phyloP scores from a whole-genome alignment of 2,797 vertebrate species.

The Danio jaintianensis region DNA sequence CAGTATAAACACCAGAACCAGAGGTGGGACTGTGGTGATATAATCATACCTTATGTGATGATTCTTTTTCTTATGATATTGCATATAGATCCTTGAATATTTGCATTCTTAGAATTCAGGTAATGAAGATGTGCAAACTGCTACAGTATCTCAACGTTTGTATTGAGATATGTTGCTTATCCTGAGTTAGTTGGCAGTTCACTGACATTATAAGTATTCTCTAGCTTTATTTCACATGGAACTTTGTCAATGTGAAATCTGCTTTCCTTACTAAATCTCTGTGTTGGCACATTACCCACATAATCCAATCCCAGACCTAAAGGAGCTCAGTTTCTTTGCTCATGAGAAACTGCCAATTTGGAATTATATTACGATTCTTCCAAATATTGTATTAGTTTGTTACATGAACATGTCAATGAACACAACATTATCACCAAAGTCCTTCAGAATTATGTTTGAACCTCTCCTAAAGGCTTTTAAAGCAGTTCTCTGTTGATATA shows the following conservation, averaged over 20 bases:
- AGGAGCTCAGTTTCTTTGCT: not conserved
- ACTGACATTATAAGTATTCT: not conserved
- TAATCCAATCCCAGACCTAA: not conserved
- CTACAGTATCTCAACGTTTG: too few species aligned
- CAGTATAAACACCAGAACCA: not conserved
- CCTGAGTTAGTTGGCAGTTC: not conserved
- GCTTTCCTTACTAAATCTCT: not conserved
- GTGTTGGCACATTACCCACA: not conserved
- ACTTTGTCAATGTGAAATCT: not conserved
- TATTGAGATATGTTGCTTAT: not conserved
- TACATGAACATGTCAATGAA: not conserved
- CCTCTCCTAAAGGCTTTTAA: not conserved
- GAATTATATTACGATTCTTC: not conserved
- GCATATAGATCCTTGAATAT: too few species aligned
- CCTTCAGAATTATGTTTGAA: not conserved
- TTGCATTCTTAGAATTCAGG: too few species aligned
- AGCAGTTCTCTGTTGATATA: not conserved
- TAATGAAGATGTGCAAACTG: too few species aligned
- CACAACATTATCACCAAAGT: not conserved
- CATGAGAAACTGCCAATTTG: not conserved
- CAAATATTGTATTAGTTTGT: not conserved
- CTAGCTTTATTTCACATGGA: not conserved
- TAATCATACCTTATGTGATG: too few species aligned
- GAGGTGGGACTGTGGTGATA: too few species aligned
- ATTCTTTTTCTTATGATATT: too few species aligned